A percentile compares a stretch with the other conserved stretches of the same genome.
These are phyloP conservation scores for Colletes latitarsis DNA, from an alignment of 1,140 invertebrate species.

Conservation along the genomic window DNA sequence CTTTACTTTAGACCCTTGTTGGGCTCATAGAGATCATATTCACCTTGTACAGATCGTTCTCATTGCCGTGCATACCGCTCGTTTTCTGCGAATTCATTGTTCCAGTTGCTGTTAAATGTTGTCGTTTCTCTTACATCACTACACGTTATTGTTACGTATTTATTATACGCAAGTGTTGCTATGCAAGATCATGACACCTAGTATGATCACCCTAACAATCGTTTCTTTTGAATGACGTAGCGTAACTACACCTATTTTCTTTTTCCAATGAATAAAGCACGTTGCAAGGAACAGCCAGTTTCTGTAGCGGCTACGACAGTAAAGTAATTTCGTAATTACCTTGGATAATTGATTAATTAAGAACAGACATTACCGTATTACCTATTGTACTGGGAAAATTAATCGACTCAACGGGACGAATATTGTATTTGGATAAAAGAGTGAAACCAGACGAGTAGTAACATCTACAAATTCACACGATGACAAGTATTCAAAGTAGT, in stretches of 20 bases:
- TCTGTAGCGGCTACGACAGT: not conserved
- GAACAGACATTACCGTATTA: not conserved
- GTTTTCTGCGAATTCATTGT: constrained; percentile 37
- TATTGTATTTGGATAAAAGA: not conserved
- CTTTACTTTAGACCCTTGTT: constrained; percentile 73
- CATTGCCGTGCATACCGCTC: constrained; percentile 47
- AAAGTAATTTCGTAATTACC: not conserved
- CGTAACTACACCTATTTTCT: constrained; percentile 13
- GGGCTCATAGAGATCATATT: constrained; percentile 58
- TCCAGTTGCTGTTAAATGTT: constrained; percentile 55
- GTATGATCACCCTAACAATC: constrained; percentile 40
- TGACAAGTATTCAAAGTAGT: not conserved
- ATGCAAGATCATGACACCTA: constrained; percentile 54
- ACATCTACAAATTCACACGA: not conserved
- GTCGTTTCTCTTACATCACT: constrained; percentile 49
- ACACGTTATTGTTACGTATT: constrained; percentile 21
- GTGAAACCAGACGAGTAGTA: not conserved
- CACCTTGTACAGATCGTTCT: constrained; percentile 58
- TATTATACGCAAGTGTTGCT: constrained; percentile 43
- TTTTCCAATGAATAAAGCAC: not conserved
- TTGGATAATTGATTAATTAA: not conserved
- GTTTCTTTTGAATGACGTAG: constrained; percentile 49
- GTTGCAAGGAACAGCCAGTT: constrained; percentile 16
- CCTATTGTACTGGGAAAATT: not conserved
- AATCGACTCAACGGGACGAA: not conserved